phyloP scores from a whole-genome alignment of 2,113 vertebrate genomes.

The Atlantisia rogersi region DNA sequence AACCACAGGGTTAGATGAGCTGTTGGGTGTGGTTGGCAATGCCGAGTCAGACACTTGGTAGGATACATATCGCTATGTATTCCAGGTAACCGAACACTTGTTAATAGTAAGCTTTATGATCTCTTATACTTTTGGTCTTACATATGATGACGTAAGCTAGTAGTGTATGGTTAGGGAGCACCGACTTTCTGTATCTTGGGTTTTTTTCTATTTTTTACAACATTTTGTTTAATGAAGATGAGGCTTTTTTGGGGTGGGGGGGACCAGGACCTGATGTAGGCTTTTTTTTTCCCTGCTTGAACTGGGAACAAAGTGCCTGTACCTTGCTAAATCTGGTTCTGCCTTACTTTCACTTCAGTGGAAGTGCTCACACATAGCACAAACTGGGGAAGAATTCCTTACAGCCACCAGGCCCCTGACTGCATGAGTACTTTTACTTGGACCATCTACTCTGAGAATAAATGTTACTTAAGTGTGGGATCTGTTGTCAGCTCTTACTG shows the following conservation, averaged over 20 bases:
- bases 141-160: conserved; percentile 35
- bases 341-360: conserved; percentile 67
- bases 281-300: conserved; percentile 58
- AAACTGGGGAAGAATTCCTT: conserved; percentile 30
- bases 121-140: conserved; percentile 59
- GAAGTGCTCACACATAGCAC: conserved; percentile 56
- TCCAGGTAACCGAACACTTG: background rate
- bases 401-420: background rate
- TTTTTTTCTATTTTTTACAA: conserved; percentile 65
- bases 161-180: conserved; percentile 43
- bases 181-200: conserved; percentile 32
- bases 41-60: background rate
- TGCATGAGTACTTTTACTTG: conserved; percentile 61
- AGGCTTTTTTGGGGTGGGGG: conserved; percentile 16
- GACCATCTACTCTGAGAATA: conserved; percentile 62
- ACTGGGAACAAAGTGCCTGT: conserved; percentile 70
- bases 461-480: conserved; percentile 55
- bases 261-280: conserved; percentile 55
- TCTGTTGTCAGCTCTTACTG: background rate
- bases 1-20: background rate
- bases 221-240: conserved; percentile 43
- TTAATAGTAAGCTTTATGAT: conserved; percentile 15
- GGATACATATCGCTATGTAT: background rate
- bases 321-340: conserved; percentile 64
- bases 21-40: conserved; percentile 9